Evolutionary conservation across 30 jellyfish, hydroid and myxozoan genomes (phyloP), one percentile per base, ranked within the genome.

Genomic region (Chrysaora quinquecirrha): DNA sequence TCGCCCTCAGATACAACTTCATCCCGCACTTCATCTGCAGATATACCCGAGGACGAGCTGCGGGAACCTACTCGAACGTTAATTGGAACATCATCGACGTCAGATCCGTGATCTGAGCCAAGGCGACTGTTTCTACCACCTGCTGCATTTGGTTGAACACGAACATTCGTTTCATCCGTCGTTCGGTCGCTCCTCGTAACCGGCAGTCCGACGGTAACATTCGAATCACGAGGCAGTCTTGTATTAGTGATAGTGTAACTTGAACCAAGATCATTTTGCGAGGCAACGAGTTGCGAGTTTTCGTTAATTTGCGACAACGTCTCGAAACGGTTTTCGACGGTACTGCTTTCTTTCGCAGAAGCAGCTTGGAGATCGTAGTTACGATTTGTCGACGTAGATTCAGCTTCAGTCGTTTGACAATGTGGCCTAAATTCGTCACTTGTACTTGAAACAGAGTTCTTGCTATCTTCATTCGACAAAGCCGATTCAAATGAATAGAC

Each of bases 121-220:
- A 70, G 22, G 19, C 30, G 14, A 30, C 75, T 24, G 23, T 18
- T 22, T 27, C 61, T 14, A 7, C 54, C 23, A 2, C 76, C 76
- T 27, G 4, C 61, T 18, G 24, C 32, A 3, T 25, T 3, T 2
- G 64, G 29, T 3, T 30, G 35, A 4, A 25, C 82, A 3, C 3
- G 16, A 16, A 2, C 7, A 25, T 29, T 77, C 30, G 35, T 23
- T 19, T 25, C 68, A 52, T 52, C 68, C 2, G 21, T 70, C 75
- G 7, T 25, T 6, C 32, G 77, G 1, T 7, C 68, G 2, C 32
- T 76, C 29, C 34, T 74, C 19, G 86, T 92, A 1, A 92, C 72
- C 21, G 98, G 98, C 52, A 92, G 68, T 14, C 98, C 98, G 24
- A 95, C 93, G 7, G 98, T 97, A 62, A 68, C 56, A 10, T 97